A percentile compares a stretch with the other conserved stretches of the same genome.
These are phyloP conservation scores for Theodoxus fluviatilis DNA, from an alignment of 2,888 invertebrate genomes.

Conservation along the genomic window DNA sequence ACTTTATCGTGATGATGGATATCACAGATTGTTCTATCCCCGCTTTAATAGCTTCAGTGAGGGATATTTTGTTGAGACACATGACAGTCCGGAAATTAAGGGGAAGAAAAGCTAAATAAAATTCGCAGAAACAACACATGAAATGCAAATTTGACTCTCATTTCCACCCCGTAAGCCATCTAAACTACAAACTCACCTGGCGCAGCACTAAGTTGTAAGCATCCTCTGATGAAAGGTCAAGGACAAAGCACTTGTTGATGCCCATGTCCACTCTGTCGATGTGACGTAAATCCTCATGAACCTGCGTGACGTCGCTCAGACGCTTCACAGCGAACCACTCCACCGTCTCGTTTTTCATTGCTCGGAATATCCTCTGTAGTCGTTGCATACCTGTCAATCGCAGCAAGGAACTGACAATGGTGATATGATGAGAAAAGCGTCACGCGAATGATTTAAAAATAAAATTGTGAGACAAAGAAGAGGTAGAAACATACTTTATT, in stretches of 20 bases:
- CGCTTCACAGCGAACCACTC: constrained; percentile 35
- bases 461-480: too few species aligned
- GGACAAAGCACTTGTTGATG: constrained; percentile 43
- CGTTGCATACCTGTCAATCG: constrained; percentile 31
- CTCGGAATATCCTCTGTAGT: constrained; percentile 34
- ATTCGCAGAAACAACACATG: too few species aligned
- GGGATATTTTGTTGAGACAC: too few species aligned
- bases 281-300: constrained; percentile 50
- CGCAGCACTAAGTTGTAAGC: constrained; percentile 46
- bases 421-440: not conserved
- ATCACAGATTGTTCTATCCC: too few species aligned
- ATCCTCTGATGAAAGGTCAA: constrained; percentile 51
- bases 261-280: constrained; percentile 43
- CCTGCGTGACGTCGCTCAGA: constrained; percentile 37
- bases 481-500: too few species aligned
- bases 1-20: too few species aligned
- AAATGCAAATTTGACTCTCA: too few species aligned
- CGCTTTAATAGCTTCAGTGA: too few species aligned
- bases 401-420: not conserved
- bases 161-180: too few species aligned
- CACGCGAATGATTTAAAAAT: too few species aligned
- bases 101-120: too few species aligned
- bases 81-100: too few species aligned
- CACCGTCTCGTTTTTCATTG: constrained; percentile 33
- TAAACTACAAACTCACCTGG: constrained; percentile 55